Conservation (phyloP, 2,888 invertebrate species). For the Xanthia togata region DNA sequence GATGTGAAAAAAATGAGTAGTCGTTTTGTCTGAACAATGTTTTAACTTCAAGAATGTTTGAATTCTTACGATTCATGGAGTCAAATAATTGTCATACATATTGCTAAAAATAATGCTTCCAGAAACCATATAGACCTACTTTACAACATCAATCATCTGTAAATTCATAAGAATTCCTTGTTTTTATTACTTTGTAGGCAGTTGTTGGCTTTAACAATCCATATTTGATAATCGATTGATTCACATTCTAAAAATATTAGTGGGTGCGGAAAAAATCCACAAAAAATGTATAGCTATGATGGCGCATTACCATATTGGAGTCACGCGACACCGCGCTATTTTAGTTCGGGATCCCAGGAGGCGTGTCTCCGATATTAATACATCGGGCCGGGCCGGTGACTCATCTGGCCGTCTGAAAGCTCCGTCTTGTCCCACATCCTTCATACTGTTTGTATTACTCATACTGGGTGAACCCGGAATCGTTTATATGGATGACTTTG, state of each 20-base stretch:
- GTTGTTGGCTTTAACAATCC: conserved; percentile 33
- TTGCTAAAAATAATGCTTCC: conserved; percentile 4
- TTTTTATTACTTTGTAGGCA: conserved; percentile 22
- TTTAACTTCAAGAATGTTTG: background rate
- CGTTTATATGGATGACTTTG: conserved; percentile 73
- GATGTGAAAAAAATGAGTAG: conserved; percentile 54
- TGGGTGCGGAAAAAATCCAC: conserved; percentile 67
- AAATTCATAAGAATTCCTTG: background rate
- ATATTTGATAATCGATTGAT: conserved; percentile 65
- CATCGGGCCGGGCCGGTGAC: conserved; percentile 82
- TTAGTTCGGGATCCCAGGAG: conserved; percentile 87
- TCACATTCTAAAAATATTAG: conserved; percentile 65
- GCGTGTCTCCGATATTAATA: conserved; percentile 90
- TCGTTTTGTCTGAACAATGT: conserved; percentile 9
- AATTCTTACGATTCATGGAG: conserved; percentile 21
- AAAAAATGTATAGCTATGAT: conserved; percentile 71
- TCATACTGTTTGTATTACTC: conserved; percentile 87
- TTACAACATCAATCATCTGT: background rate
- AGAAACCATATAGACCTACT: background rate
- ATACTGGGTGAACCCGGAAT: conserved; percentile 88
- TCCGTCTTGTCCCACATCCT: conserved; percentile 89
- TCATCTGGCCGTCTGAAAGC: conserved; percentile 87
- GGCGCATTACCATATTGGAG: conserved; percentile 80
- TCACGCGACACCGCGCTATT: conserved; percentile 88
- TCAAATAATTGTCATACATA: background rate